These are phyloP conservation scores for Corapipo altera DNA, from an alignment of 2,113 vertebrate genomes.

Conservation along the genomic window DNA sequence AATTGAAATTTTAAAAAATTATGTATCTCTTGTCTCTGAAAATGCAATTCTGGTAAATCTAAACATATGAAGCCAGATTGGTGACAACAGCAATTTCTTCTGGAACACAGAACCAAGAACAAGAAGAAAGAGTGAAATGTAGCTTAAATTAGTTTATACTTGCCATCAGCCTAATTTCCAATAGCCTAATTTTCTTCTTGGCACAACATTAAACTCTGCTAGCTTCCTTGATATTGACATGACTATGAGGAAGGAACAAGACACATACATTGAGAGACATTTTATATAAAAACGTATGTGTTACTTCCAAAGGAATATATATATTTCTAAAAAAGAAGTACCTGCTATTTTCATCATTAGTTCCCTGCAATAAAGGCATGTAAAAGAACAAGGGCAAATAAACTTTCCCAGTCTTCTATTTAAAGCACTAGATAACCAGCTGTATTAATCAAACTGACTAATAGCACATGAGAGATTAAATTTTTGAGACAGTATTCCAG, in stretches of 20 bases:
- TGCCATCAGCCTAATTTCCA: background rate
- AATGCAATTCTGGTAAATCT: background rate
- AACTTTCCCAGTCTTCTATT: background rate
- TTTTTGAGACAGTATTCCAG: background rate
- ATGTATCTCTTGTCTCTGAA: background rate
- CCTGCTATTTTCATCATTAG: background rate
- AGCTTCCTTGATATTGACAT: background rate
- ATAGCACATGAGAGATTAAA: background rate
- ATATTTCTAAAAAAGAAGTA: background rate
- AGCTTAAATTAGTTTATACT: background rate
- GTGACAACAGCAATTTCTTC: background rate
- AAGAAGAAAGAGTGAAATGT: background rate
- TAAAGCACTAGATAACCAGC: background rate
- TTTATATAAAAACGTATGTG: background rate
- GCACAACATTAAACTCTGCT: background rate
- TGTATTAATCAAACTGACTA: background rate
- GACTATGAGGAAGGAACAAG: background rate
- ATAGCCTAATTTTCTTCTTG: background rate
- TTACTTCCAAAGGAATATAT: background rate
- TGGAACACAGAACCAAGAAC: background rate
- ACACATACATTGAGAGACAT: background rate
- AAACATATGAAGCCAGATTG: background rate
- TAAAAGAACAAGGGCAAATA: background rate
- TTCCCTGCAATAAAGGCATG: background rate
- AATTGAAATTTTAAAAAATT: background rate